Percentiles rank a stretch among this genome's conserved stretches.
Conservation (phyloP, 2,797 vertebrate genomes). For the Bovichtus variegatus region DNA sequence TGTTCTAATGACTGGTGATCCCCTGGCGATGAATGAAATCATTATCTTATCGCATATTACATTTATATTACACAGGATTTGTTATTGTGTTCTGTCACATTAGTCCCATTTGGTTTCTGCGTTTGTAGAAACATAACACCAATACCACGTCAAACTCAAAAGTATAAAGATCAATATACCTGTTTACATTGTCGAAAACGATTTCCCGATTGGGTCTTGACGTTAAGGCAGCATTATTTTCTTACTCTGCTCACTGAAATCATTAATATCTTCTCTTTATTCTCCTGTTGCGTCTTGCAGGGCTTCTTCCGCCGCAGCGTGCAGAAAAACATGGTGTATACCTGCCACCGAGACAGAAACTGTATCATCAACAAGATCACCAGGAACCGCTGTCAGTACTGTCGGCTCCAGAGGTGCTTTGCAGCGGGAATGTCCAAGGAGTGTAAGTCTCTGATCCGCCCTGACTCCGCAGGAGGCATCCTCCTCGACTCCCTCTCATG, state of each 20-base stretch:
- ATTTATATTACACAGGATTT: background rate
- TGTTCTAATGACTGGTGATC: background rate
- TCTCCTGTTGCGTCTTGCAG: conserved; percentile 74
- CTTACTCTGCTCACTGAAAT: background rate
- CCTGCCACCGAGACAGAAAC: conserved; percentile 96
- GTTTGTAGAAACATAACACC: background rate
- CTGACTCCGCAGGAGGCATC: background rate
- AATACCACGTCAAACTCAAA: background rate
- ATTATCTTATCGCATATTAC: background rate
- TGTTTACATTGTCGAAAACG: background rate
- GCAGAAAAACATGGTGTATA: conserved; percentile 99
- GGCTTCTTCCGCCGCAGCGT: conserved; percentile 99
- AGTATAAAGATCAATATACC: background rate
- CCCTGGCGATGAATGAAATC: background rate
- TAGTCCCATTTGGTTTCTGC: background rate
- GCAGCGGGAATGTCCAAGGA: conserved; percentile 98
- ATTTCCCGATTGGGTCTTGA: background rate
- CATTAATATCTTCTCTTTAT: background rate
- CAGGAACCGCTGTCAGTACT: conserved; percentile 99
- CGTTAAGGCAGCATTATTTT: background rate
- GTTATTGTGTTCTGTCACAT: background rate
- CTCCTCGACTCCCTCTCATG: background rate
- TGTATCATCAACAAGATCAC: conserved; percentile 99
- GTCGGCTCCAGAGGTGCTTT: conserved; percentile 97
- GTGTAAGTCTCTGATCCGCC: conserved; percentile 87